Evolutionary conservation across 2,888 invertebrate species (phyloP).

Genomic region (Eupsilia transversa): DNA sequence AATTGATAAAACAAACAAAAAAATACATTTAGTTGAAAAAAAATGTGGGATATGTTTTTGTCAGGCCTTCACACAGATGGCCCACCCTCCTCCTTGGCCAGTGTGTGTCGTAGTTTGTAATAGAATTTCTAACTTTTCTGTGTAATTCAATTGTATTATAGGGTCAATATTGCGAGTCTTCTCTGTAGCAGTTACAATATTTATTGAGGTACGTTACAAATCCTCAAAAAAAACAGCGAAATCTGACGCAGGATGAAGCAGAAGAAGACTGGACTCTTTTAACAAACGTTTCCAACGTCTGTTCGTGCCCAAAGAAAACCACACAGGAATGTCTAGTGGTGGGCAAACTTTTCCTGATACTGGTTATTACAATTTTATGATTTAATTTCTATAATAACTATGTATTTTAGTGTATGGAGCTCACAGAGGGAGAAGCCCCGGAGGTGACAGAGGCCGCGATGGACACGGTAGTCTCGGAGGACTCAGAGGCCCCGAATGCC

Average conservation of each 20-base stretch:
- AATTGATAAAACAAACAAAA: too few relatives aligned
- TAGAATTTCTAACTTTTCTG: too few relatives aligned
- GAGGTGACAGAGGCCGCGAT: too few relatives aligned
- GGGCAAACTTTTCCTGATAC: neutral
- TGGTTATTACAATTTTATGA: neutral
- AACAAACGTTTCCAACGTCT: neutral
- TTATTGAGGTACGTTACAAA: neutral
- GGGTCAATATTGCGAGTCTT: conserved; percentile 1
- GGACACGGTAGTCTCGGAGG: too few relatives aligned
- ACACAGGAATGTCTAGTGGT: neutral
- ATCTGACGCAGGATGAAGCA: neutral
- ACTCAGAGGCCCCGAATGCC: too few relatives aligned
- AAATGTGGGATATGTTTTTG: too few relatives aligned
- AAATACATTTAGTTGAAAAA: too few relatives aligned
- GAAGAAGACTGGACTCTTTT: neutral
- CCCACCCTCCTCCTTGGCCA: too few relatives aligned
- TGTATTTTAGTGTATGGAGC: neutral
- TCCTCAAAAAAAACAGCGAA: neutral
- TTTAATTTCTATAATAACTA: conserved; percentile 3
- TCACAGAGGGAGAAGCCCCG: too few relatives aligned
- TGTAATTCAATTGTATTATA: neutral
- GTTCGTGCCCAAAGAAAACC: neutral
- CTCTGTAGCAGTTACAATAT: conserved; percentile 1
- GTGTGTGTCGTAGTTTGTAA: too few relatives aligned
- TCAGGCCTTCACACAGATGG: too few relatives aligned